Evolutionary conservation across 2,797 vertebrate species (phyloP), one percentile per base, ranked within the genome.

Genomic region (Parotocinclus haroldoi): DNA sequence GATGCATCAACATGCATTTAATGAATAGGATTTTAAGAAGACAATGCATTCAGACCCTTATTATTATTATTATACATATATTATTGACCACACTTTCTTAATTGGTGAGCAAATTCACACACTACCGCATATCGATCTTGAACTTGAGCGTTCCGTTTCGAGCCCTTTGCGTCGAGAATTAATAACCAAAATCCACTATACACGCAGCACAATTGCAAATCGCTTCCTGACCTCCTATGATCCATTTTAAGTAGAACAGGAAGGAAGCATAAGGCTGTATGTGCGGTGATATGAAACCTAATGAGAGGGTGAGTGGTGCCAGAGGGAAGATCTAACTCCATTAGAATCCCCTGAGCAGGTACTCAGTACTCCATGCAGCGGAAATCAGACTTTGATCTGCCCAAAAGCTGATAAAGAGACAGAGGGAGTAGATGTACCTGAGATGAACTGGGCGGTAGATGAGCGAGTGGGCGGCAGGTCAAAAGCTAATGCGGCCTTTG

Each of bases 401-500:
- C 60, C 37, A 36, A 68, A 68, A 18, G 46, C 63, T 51, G 54
- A 73, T 68, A 68, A 66, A 68, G 61, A 59, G 52, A 51, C 40
- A 55, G 38, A 73, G 48, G 13, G 54, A 45, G 60, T 38, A 49
- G 46, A 18, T 56, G 67, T 58, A 44, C 17, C 60, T 56, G 55
- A 57, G 63, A 66, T 54, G 57, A 46, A 75, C 62, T 48, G 69
- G 49, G 69, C 68, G 44, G 39, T 11, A 60, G 51, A 68, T 66
- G 61, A 58, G 45, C 48, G 17, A 70, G 66, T 66, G 67, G 38
- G 63, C 52, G 52, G 37, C 12, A 45, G 53, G 78, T 81, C 75
- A 82, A 65, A 65, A 50, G 36, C 68, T 76, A 78, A 81, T 71
- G 63, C 51, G 59, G 73, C 62, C 79, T 85, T 84, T 85, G 72